These are phyloP conservation scores for Melanotus villosus DNA, from an alignment of 2,888 invertebrate genomes.

Conservation along the genomic window DNA sequence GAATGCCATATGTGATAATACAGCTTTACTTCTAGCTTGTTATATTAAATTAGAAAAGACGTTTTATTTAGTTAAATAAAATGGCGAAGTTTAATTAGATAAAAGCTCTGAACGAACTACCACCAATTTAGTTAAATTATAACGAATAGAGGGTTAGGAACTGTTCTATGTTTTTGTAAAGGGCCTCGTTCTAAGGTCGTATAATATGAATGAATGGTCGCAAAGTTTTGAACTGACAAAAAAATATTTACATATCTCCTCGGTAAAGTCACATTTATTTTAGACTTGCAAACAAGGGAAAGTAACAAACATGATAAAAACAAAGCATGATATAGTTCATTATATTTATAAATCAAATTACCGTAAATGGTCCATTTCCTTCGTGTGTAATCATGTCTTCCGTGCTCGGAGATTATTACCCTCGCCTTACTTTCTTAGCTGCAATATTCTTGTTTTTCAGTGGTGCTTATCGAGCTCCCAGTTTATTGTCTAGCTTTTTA, in stretches of 20 bases:
- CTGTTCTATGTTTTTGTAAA: no score
- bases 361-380: slow-evolving; percentile 57
- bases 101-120: no score
- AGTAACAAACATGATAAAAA: slow-evolving; percentile 24
- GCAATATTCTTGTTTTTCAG: slow-evolving; percentile 44
- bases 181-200: background rate
- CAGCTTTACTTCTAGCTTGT: no score
- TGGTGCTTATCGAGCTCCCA: slow-evolving; percentile 43
- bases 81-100: no score
- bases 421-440: slow-evolving; percentile 50
- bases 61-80: no score
- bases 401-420: slow-evolving; percentile 57
- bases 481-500: slow-evolving; percentile 47
- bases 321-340: slow-evolving; percentile 46
- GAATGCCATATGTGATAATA: no score
- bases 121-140: no score
- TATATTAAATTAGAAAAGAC: no score
- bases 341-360: slow-evolving; percentile 61
- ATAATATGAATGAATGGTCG: background rate
- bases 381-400: slow-evolving; percentile 56
- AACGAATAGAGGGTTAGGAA: no score
- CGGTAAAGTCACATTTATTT: slow-evolving; percentile 3
- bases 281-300: slow-evolving; percentile 3
- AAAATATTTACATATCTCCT: slow-evolving; percentile 5
- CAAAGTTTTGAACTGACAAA: slow-evolving; percentile 3